Conservation (phyloP, 2,797 vertebrate species). For the Protonibea diacanthus region DNA sequence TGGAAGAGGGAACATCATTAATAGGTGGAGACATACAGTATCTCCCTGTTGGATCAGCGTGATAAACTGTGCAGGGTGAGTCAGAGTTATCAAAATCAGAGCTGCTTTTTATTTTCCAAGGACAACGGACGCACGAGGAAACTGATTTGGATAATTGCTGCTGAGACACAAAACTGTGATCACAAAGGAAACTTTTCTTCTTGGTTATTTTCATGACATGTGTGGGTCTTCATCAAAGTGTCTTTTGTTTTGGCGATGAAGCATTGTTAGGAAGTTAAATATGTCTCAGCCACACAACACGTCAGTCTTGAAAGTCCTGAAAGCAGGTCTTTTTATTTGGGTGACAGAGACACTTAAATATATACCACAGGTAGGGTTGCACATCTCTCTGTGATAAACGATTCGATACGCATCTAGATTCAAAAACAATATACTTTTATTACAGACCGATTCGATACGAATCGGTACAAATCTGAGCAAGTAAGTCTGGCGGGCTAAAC, state of each 20-base stretch:
- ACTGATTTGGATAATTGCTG: constrained; percentile 15
- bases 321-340: too few species aligned
- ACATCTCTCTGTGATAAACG: too few species aligned
- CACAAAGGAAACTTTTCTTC: constrained; percentile 12
- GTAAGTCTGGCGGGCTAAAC: too few species aligned
- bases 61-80: constrained; percentile 41
- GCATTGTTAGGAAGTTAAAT: constrained; percentile 13
- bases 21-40: constrained; percentile 33
- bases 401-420: too few species aligned
- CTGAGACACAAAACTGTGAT: constrained; percentile 13
- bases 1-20: constrained; percentile 37
- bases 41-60: constrained; percentile 32
- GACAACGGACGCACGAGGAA: constrained; percentile 11
- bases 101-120: constrained; percentile 43
- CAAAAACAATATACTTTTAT: too few species aligned
- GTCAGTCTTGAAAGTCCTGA: constrained; percentile 4
- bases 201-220: constrained; percentile 34
- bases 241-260: constrained; percentile 30
- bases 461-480: too few species aligned
- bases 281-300: not conserved
- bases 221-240: constrained; percentile 9
- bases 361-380: not conserved
- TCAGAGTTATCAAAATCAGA: constrained; percentile 21
- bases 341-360: not conserved
- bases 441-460: too few species aligned